Conservation (phyloP, 2,113 vertebrate genomes). For the Scatophagus argus region DNA sequence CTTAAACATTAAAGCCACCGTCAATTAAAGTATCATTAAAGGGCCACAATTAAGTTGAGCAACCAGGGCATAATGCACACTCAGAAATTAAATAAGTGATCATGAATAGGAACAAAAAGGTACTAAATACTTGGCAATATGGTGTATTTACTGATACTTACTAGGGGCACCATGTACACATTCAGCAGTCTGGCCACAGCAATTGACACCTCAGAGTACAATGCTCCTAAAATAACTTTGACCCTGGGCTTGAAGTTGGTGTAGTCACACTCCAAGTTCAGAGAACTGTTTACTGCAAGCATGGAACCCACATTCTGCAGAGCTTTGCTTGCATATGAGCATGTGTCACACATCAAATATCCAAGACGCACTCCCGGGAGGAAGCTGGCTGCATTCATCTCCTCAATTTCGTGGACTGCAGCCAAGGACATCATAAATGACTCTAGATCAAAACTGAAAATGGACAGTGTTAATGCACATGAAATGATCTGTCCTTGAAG, state of each 20-base stretch:
- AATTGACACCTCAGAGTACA: conserved; percentile 76
- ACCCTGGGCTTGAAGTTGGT: conserved; percentile 57
- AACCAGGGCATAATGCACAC: too few species aligned
- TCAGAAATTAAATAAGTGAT: neutral
- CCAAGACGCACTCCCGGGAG: conserved; percentile 78
- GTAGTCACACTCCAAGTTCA: conserved; percentile 51
- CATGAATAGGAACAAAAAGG: neutral
- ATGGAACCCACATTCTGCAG: conserved; percentile 62
- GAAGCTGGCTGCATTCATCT: conserved; percentile 75
- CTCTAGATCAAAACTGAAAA: conserved; percentile 67
- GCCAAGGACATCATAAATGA: conserved; percentile 68
- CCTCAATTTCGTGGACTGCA: conserved; percentile 79
- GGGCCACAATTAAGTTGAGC: too few species aligned
- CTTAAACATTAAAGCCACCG: too few species aligned
- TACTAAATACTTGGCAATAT: neutral
- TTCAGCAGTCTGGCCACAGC: conserved; percentile 75
- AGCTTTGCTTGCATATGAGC: conserved; percentile 73
- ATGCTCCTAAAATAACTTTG: conserved; percentile 76
- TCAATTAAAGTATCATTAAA: too few species aligned
- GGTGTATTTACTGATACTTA: conserved; percentile 46
- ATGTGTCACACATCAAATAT: conserved; percentile 81
- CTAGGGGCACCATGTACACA: conserved; percentile 79
- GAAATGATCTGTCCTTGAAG: neutral
- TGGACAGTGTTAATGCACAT: neutral
- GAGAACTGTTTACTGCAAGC: conserved; percentile 53